phyloP scores from a whole-genome alignment of 2,888 invertebrate species.

The Thera britannica region DNA sequence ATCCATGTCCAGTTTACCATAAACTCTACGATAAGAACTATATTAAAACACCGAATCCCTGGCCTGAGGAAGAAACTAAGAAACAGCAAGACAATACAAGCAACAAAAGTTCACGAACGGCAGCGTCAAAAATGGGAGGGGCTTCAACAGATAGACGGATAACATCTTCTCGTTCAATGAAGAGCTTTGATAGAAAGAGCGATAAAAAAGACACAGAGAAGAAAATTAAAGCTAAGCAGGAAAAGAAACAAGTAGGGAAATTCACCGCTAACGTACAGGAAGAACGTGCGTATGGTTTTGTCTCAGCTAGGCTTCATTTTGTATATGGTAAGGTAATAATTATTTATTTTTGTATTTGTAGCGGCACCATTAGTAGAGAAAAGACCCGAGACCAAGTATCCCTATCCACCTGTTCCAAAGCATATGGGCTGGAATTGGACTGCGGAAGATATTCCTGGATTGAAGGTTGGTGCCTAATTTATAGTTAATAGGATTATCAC shows the following conservation, averaged over 20 bases:
- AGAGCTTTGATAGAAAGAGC: conserved; percentile 49
- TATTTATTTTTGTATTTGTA: conserved; percentile 41
- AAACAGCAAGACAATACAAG: conserved; percentile 51
- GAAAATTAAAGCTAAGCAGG: conserved; percentile 29
- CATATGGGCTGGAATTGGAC: conserved; percentile 81
- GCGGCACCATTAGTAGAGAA: conserved; percentile 50
- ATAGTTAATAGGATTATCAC: too few species aligned
- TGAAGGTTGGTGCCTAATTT: conserved; percentile 56
- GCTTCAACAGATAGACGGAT: conserved; percentile 35
- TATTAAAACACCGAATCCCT: conserved; percentile 64
- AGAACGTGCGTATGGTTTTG: conserved; percentile 56
- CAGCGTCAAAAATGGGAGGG: conserved; percentile 31
- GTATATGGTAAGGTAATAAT: background rate
- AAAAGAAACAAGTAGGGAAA: conserved; percentile 62
- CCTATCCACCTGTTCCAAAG: conserved; percentile 70
- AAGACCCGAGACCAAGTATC: conserved; percentile 56
- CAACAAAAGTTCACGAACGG: conserved; percentile 55
- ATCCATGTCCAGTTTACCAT: conserved; percentile 77
- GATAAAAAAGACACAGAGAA: conserved; percentile 46
- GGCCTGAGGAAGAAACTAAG: conserved; percentile 60
- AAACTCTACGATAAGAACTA: conserved; percentile 71
- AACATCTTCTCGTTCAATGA: conserved; percentile 46
- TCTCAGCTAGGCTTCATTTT: too few species aligned
- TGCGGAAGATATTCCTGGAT: conserved; percentile 73
- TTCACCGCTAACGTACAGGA: conserved; percentile 58